A percentile compares a stretch with the other conserved stretches of the same genome.
Evolutionary conservation across 2,888 invertebrate species (phyloP).

Genomic region (Pedicia rivosa): DNA sequence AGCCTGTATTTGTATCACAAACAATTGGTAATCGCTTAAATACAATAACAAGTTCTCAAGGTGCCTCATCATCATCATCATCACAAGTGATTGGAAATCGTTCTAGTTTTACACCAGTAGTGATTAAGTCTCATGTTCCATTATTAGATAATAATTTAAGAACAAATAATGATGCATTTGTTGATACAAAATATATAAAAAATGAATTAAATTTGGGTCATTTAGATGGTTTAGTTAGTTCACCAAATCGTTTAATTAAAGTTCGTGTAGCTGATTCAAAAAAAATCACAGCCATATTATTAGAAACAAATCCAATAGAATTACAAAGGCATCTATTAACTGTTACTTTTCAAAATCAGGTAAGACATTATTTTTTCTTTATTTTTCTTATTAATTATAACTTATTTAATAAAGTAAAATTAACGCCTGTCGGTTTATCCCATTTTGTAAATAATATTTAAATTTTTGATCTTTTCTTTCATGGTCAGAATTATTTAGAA

Average conservation of each 20-base stretch:
- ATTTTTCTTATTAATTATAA: too few species aligned
- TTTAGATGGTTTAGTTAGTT: slow-evolving; percentile 51
- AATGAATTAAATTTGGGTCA: slow-evolving; percentile 35
- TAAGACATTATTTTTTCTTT: slow-evolving; percentile 23
- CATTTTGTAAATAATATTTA: too few species aligned
- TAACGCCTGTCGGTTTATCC: too few species aligned
- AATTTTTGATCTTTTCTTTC: too few species aligned
- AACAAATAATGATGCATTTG: neutral
- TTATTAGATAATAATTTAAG: slow-evolving; percentile 1
- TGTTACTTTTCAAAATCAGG: slow-evolving; percentile 73
- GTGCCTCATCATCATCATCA: too few species aligned
- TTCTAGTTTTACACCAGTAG: slow-evolving; percentile 5
- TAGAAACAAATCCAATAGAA: slow-evolving; percentile 66
- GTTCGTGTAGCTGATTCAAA: slow-evolving; percentile 50
- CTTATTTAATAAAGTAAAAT: too few species aligned
- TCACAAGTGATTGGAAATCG: neutral
- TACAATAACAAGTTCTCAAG: neutral
- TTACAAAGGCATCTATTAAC: slow-evolving; percentile 70
- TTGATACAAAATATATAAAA: slow-evolving; percentile 21
- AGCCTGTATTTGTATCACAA: neutral
- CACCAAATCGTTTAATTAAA: slow-evolving; percentile 43
- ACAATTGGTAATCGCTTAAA: slow-evolving; percentile 4
- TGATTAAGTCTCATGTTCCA: slow-evolving; percentile 6
- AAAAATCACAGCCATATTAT: slow-evolving; percentile 69
- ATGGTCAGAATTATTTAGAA: too few species aligned